A percentile compares a stretch with the other conserved stretches of the same genome.
Evolutionary conservation across 2,113 vertebrate genomes (phyloP).

Genomic region (Anoplopoma fimbria): DNA sequence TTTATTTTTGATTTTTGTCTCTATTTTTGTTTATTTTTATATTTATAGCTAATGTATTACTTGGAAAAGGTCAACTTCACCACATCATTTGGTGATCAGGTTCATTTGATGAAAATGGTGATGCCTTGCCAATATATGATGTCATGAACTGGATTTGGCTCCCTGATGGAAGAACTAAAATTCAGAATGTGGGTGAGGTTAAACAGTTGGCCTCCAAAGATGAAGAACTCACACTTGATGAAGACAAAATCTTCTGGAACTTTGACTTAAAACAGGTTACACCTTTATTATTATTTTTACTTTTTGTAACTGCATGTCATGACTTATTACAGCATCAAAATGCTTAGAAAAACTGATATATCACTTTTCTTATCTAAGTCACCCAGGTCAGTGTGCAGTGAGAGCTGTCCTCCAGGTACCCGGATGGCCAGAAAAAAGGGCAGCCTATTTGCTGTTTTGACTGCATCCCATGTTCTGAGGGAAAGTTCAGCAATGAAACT

Average conservation of each 20-base stretch:
- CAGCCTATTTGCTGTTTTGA: slow-evolving; percentile 85
- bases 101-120: slow-evolving; percentile 81
- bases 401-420: slow-evolving; percentile 83
- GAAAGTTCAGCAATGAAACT: slow-evolving; percentile 72
- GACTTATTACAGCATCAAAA: background rate
- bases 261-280: slow-evolving; percentile 54
- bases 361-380: slow-evolving; percentile 16
- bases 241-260: slow-evolving; percentile 75
- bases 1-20: background rate
- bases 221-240: slow-evolving; percentile 73
- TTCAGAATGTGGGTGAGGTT: slow-evolving; percentile 74
- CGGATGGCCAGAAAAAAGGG: slow-evolving; percentile 78
- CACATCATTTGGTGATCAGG: slow-evolving; percentile 77
- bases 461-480: slow-evolving; percentile 85
- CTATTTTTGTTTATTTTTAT: background rate
- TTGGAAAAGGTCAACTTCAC: slow-evolving; percentile 78
- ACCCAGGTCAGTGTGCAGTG: slow-evolving; percentile 75
- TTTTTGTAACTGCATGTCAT: background rate
- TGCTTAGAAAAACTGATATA: background rate
- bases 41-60: slow-evolving; percentile 77
- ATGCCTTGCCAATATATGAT: slow-evolving; percentile 83
- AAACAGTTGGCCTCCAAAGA: slow-evolving; percentile 53
- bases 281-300: slow-evolving; percentile 24
- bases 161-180: slow-evolving; percentile 57
- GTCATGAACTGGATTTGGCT: slow-evolving; percentile 80